These are phyloP conservation scores for Misgurnus mizolepis DNA, from an alignment of 2,113 vertebrate genomes.

Conservation along the genomic window DNA sequence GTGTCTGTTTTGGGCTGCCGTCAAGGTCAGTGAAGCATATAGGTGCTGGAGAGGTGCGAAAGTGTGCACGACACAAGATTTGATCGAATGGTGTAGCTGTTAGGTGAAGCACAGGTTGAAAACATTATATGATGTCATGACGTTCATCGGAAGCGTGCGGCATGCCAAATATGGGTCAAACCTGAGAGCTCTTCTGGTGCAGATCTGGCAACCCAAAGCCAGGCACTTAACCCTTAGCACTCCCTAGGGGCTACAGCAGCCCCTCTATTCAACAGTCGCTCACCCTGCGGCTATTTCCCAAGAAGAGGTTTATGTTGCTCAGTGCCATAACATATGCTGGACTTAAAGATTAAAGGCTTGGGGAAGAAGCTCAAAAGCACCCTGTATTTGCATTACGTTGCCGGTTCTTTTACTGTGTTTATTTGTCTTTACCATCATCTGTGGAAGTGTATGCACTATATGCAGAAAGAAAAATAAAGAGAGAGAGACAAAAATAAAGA, in stretches of 20 bases:
- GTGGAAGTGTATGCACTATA: constrained; percentile 29
- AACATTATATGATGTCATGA: neutral
- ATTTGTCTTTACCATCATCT: neutral
- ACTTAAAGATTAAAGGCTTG: neutral
- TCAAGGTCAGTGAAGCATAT: constrained; percentile 22
- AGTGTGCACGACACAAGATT: neutral
- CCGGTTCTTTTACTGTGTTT: neutral
- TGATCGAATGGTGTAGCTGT: neutral
- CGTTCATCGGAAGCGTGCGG: neutral
- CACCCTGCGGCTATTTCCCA: neutral
- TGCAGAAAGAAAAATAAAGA: constrained; percentile 53
- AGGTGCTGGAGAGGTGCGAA: constrained; percentile 1
- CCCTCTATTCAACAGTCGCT: neutral
- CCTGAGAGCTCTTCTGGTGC: neutral
- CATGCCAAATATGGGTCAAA: constrained; percentile 11
- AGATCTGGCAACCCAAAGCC: constrained; percentile 32
- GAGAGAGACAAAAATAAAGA: constrained; percentile 37
- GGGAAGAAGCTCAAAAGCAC: neutral
- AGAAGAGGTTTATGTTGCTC: neutral
- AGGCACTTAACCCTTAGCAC: neutral
- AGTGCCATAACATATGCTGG: constrained; percentile 23
- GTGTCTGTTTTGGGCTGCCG: constrained; percentile 25
- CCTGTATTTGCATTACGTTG: neutral
- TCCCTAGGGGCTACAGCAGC: neutral
- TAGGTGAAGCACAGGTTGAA: neutral